Evolutionary conservation across 2,113 vertebrate genomes (phyloP), one percentile per base, ranked within the genome.

Genomic region (Tyrannus savana): DNA sequence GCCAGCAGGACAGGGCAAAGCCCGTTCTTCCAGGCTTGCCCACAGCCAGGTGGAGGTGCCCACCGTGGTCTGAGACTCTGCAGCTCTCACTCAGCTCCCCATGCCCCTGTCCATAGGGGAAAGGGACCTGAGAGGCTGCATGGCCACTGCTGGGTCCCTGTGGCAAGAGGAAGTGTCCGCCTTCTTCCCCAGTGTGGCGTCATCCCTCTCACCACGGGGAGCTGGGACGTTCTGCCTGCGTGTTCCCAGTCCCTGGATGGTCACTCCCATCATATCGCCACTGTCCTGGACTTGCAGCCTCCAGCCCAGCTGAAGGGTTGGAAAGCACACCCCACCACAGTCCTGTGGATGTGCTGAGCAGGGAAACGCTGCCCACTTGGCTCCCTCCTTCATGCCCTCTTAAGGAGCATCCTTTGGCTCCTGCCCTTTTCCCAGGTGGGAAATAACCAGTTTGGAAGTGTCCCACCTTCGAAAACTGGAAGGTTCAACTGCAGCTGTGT

Each of bases 81-180:
- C 56, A n/a, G 55, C 12, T 64, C 62, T 83, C 2, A 0, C 71
- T 78, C 31, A n/a, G 67, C 22, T 30, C 73, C 25, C 64, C 3
- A 1, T 12, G 25, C 41, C 55, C 8, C 1, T 3, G 0, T 37
- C 23, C 41, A 44, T 11, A 11, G 35, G 59, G 78, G 12, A 9
- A 71, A 63, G 56, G 88, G 56, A 23, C 60, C 73, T 1, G 46
- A 46, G 49, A 33, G 86, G 63, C 72, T 64, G 12, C 4, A 0
- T 3, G n/a, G 68, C 60, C 1, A 6, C 58, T 1, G 0, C 86
- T 35, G 86, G 56, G 53, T 91, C 92, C 52, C 69, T 15, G 69
- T 19, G 5, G 71, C 84, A 84, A 55, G 84, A 94, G 95, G 96
- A 96, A 96, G 90, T 56, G 47, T 66, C 84, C 14, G 74, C 78